These are phyloP conservation scores for Drosophila willistoni DNA, from an alignment of 1,140 invertebrate genomes.

Conservation along the genomic window DNA sequence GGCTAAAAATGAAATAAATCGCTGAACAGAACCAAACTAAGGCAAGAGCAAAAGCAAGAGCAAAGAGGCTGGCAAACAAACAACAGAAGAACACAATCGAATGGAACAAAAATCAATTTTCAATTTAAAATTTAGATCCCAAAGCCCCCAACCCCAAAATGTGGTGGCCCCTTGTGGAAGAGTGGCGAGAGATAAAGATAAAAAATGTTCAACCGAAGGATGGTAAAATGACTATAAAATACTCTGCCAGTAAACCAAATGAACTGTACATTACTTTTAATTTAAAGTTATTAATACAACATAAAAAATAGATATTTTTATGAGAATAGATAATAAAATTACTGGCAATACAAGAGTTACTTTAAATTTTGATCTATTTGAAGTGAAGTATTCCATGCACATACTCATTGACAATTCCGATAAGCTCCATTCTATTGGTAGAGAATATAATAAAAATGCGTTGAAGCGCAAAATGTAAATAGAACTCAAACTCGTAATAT, in stretches of 20 bases:
- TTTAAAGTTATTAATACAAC: no score
- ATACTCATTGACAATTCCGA: neutral
- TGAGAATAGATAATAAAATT: no score
- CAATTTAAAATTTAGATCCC: conserved; percentile 77
- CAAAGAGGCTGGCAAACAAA: conserved; percentile 1
- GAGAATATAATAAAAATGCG: conserved; percentile 68
- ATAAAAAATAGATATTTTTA: no score
- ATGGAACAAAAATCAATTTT: conserved; percentile 73
- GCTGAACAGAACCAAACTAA: conserved; percentile 37
- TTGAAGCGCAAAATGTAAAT: conserved; percentile 74
- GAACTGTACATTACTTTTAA: no score
- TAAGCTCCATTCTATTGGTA: conserved; percentile 1
- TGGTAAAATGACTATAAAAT: neutral
- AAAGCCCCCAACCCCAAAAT: neutral
- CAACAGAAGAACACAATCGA: conserved; percentile 17
- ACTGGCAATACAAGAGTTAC: no score
- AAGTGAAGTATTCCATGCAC: no score
- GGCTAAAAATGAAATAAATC: conserved; percentile 57
- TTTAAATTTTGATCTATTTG: no score
- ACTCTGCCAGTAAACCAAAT: neutral
- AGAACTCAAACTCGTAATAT: conserved; percentile 43
- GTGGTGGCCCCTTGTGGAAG: conserved; percentile 9
- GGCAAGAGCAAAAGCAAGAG: conserved; percentile 17
- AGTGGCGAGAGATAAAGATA: conserved; percentile 11
- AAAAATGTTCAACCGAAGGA: neutral